These are phyloP conservation scores for Typhlichthys subterraneus DNA, from an alignment of 2,797 vertebrate genomes.

Conservation along the genomic window DNA sequence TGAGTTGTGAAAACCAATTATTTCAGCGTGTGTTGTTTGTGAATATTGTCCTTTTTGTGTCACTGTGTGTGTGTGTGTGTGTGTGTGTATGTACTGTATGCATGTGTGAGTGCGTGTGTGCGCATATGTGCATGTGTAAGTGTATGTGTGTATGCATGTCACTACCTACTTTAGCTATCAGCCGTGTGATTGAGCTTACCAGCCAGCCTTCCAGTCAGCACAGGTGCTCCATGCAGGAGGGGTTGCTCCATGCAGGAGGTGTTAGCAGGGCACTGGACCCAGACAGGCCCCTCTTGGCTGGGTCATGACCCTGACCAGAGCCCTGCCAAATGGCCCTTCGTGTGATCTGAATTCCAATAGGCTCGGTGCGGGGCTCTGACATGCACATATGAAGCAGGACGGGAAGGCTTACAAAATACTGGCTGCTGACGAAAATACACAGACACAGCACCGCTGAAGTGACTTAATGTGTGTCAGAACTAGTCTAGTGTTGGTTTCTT, in stretches of 20 bases:
- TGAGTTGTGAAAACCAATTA: not conserved
- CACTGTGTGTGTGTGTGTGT: conserved; percentile 1
- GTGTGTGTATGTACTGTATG: not conserved
- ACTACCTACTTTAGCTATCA: not conserved
- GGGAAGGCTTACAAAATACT: conserved; percentile 14
- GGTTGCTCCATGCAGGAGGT: conserved; percentile 18
- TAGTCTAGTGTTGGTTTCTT: not conserved
- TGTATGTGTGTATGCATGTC: conserved; percentile 1
- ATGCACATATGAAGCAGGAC: conserved; percentile 18
- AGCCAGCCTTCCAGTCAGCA: conserved; percentile 12
- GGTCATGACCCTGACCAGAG: conserved; percentile 43
- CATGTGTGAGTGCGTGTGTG: not conserved
- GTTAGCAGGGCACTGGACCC: conserved; percentile 26
- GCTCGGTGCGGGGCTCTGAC: conserved; percentile 26
- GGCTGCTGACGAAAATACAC: not conserved
- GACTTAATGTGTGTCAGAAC: not conserved
- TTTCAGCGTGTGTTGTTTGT: not conserved
- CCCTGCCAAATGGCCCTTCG: conserved; percentile 46
- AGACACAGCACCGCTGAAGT: conserved; percentile 25
- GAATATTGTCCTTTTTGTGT: not conserved
- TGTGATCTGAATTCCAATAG: conserved; percentile 63
- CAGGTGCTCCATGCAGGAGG: conserved; percentile 41
- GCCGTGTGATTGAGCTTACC: conserved; percentile 20
- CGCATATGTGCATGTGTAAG: not conserved
- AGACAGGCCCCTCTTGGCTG: conserved; percentile 45